Evolutionary conservation across 2,113 vertebrate genomes (phyloP).

Genomic region (Pithys albifrons): DNA sequence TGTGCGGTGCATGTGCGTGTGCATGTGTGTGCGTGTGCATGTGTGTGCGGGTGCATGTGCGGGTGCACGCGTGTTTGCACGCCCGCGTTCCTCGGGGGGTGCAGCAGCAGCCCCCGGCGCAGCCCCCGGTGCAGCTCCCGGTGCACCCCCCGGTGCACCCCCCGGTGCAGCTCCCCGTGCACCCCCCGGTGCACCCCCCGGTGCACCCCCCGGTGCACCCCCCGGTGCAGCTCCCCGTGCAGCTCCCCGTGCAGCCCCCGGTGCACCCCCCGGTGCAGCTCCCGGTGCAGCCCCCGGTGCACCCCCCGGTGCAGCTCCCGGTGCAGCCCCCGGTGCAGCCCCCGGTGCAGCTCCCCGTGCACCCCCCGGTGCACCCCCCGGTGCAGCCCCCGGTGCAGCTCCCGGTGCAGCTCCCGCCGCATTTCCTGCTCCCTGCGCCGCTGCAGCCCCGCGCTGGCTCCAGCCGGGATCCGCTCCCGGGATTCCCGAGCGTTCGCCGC

Average conservation of each 20-base stretch:
- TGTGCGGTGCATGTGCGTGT: neutral
- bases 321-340: too few species aligned
- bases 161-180: neutral
- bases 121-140: too few species aligned
- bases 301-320: too few species aligned
- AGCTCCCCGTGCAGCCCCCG: neutral
- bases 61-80: neutral
- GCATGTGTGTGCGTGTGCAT: too few species aligned
- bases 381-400: neutral
- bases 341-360: too few species aligned
- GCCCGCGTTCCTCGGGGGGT: neutral
- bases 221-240: neutral
- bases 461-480: neutral
- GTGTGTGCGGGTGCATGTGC: neutral
- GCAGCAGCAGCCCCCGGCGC: too few species aligned
- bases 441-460: neutral
- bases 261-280: neutral
- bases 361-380: neutral
- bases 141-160: neutral
- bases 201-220: neutral
- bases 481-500: constrained; percentile 73
- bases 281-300: neutral
- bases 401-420: neutral
- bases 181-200: neutral
- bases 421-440: neutral